Conservation (phyloP, 2,888 invertebrate species). For the Hemistola chrysoprasaria region DNA sequence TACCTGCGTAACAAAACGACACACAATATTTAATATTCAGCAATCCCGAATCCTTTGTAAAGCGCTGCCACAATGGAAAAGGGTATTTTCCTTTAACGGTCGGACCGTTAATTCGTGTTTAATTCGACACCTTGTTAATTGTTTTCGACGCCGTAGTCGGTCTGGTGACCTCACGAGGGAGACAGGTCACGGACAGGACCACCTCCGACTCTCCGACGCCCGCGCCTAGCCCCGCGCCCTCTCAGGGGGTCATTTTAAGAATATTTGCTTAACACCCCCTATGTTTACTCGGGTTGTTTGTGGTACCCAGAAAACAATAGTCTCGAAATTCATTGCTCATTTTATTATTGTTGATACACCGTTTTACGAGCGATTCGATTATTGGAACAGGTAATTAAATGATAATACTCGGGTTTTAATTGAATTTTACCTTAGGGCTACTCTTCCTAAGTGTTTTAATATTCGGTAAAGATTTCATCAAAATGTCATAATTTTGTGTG, state of each 20-base stretch:
- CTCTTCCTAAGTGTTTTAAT: conserved; percentile 42
- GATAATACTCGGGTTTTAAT: conserved; percentile 79
- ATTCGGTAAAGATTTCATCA: conserved; percentile 22
- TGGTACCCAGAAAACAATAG: conserved; percentile 81
- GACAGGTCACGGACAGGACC: conserved; percentile 62
- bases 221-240: conserved; percentile 46
- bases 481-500: conserved; percentile 8
- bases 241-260: conserved; percentile 76
- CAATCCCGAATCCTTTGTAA: conserved; percentile 78
- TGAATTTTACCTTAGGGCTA: conserved; percentile 74
- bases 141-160: conserved; percentile 76
- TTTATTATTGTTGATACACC: conserved; percentile 81
- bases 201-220: conserved; percentile 55
- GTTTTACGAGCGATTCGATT: conserved; percentile 80
- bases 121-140: conserved; percentile 83
- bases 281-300: conserved; percentile 80
- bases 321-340: conserved; percentile 81
- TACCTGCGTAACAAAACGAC: conserved; percentile 71
- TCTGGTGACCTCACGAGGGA: conserved; percentile 72
- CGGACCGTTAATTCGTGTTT: conserved; percentile 79
- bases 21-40: conserved; percentile 78
- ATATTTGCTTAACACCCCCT: conserved; percentile 75
- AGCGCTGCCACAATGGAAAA: conserved; percentile 75
- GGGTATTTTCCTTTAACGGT: conserved; percentile 79
- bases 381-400: conserved; percentile 80